Base-by-base conservation (phyloP, 2,888 invertebrate genomes). In the Drosophila nigricruria region DNA sequence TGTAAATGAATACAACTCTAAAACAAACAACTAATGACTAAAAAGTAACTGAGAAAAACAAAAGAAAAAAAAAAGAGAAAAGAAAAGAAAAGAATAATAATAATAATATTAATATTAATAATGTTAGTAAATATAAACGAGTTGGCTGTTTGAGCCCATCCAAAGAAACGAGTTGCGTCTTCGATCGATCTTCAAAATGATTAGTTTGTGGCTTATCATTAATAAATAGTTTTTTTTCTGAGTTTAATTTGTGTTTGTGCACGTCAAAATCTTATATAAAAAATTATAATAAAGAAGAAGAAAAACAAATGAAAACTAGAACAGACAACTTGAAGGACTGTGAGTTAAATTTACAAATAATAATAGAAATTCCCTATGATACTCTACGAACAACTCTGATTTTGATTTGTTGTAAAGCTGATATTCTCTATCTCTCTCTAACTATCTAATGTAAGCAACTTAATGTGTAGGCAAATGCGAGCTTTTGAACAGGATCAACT, bases 171-270 rank as follows among this genome's bases (percentile, higher is more conserved):
- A 59, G 65, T 75, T 68, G 27, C 62, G 61, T 52, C 62, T 63
- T 58, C 78, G 69, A 83, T 58, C 84, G 87, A 81, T 81, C 87
- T 81, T 81, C 78, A 81, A 71, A 69, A 67, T 74, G 60, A 68
- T 67, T 81, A 81, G 69, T 64, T 61, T 72, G 77, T 49, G 32
- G 53, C 53, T 64, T 77, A 30, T 52, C 30, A 43, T 50, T 67
- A 57, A 38, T 16, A 38, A 71, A 69, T 30, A 18, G 47, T 30
- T 30, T 18, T 49, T 65, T 71, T 73, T 65, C 70, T 73, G 62
- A 69, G 65, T 69, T 82, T 56, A 74, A 72, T 72, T 68, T 70
- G 58, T 77, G 67, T 68, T 71, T 74, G 70, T 84, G 79, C 72
- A 79, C 56, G 81, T 83, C 76, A 60, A 81, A 75, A 65, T 60